Conservation (phyloP, 2,888 invertebrate genomes). For the Drepanosiphum platanoidis region DNA sequence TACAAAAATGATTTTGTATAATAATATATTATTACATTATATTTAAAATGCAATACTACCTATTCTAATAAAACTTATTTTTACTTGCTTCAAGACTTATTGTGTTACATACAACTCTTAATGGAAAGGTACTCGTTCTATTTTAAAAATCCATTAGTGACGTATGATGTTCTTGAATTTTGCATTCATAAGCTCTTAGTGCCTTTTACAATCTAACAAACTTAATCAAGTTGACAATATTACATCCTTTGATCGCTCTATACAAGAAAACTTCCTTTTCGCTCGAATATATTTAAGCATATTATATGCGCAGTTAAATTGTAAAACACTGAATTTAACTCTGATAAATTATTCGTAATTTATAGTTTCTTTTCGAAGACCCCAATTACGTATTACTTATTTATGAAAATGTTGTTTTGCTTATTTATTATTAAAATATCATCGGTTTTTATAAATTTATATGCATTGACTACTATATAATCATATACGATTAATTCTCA, state of each 20-base stretch:
- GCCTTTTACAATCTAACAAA: not conserved
- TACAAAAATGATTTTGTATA: not conserved
- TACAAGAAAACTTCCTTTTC: not conserved
- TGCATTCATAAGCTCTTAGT: constrained; percentile 3
- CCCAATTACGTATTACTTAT: not conserved
- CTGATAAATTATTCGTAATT: too few relatives aligned
- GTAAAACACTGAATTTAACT: not conserved
- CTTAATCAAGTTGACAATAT: constrained; percentile 13
- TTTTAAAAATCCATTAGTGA: constrained; percentile 1
- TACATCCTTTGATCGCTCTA: not conserved
- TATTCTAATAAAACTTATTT: not conserved
- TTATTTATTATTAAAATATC: not conserved
- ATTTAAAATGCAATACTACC: not conserved
- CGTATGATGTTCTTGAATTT: not conserved
- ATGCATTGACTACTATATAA: not conserved
- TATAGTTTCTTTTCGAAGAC: not conserved
- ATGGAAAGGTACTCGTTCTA: constrained; percentile 2
- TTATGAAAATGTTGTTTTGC: not conserved
- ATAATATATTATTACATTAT: not conserved
- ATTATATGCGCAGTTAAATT: not conserved
- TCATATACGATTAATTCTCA: constrained; percentile 16
- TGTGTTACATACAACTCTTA: not conserved
- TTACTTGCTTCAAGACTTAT: not conserved
- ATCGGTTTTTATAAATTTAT: constrained; percentile 28
- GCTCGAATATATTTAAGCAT: not conserved